Evolutionary conservation across 2,113 vertebrate genomes (phyloP), one percentile per base, ranked within the genome.

Genomic region (Tinamus guttatus): DNA sequence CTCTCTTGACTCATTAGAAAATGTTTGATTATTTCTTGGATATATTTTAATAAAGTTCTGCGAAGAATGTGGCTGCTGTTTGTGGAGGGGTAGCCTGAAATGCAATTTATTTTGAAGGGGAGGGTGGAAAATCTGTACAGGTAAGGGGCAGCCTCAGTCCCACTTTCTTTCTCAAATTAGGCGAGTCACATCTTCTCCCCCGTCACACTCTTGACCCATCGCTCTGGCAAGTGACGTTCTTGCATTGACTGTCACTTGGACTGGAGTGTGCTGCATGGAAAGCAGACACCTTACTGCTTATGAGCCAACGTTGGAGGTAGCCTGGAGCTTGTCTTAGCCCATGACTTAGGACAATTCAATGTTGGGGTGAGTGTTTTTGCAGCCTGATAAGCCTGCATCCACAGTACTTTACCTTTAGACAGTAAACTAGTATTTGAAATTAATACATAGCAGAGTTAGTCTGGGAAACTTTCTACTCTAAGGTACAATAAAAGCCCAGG

Each of bases 31-130:
- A 95, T 92, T 97, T 96, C 95, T 95, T 96, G 93, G 85, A 95
- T 97, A 96, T 98, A 97, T 98, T 97, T 97, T 97, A 98, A 97
- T 97, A 97, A 97, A 97, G 93, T 96, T 96, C 94, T 97, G 90
- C 91, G 95, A 96, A 96, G 88, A 92, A 91, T 11, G 32, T 36
- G 93, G 81, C 92, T 97, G 83, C 90, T 93, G 94, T 96, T 75
- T 94, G 3, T 96, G 93, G 83, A 76, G 77, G 88, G 92, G 59
- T 93, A 73, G 74, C 58, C 77, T 90, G 70, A 84, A 47, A 56
- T 64, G 34, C 2, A 45, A 34, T 25, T 9, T n/a, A 1, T 49
- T 38, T 8, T 75, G 69, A 82, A 84, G 73, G 70, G 45, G 75
- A 80, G 52, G 67, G 56, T 41, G 91, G 75, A 73, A 81, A 82